These are phyloP conservation scores for Caenorhabditis sp. DNA, from an alignment of 2,888 invertebrate genomes.

Conservation along the genomic window DNA sequence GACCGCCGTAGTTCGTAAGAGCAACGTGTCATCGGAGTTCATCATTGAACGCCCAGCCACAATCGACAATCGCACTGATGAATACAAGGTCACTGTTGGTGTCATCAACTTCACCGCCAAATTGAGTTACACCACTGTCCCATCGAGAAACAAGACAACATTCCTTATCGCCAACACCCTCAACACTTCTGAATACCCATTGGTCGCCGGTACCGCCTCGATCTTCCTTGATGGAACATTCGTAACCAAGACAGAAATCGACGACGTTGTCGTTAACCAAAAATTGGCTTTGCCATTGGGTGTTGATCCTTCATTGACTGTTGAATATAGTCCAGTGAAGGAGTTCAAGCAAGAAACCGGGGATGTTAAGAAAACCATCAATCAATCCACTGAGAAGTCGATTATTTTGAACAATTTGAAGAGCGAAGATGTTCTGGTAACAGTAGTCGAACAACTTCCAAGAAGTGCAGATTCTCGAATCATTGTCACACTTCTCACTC, in stretches of 20 bases:
- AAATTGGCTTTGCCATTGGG: constrained; percentile 70
- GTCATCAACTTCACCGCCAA: constrained; percentile 70
- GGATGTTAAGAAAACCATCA: constrained; percentile 34
- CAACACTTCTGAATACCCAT: constrained; percentile 53
- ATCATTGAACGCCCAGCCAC: constrained; percentile 21
- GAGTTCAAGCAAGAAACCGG: constrained; percentile 66
- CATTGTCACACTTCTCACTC: constrained; percentile 30
- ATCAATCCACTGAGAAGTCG: constrained; percentile 49
- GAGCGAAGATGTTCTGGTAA: constrained; percentile 41
- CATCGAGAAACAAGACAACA: constrained; percentile 58
- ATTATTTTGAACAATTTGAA: constrained; percentile 52
- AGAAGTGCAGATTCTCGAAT: constrained; percentile 59
- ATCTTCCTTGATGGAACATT: constrained; percentile 59
- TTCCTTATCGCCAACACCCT: constrained; percentile 50
- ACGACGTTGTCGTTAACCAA: constrained; percentile 31
- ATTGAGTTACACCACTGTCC: constrained; percentile 70
- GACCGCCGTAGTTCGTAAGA: constrained; percentile 16
- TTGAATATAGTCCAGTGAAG: constrained; percentile 71
- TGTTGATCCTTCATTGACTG: constrained; percentile 71
- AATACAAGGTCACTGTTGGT: constrained; percentile 66
- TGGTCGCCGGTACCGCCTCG: constrained; percentile 54
- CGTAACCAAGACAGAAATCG: constrained; percentile 43
- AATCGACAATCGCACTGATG: constrained; percentile 31
- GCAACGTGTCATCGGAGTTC: constrained; percentile 31
- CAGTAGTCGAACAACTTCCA: constrained; percentile 55